These are phyloP conservation scores for Lepisosteus oculatus DNA, from an alignment of 2,113 vertebrate species.

Conservation along the genomic window DNA sequence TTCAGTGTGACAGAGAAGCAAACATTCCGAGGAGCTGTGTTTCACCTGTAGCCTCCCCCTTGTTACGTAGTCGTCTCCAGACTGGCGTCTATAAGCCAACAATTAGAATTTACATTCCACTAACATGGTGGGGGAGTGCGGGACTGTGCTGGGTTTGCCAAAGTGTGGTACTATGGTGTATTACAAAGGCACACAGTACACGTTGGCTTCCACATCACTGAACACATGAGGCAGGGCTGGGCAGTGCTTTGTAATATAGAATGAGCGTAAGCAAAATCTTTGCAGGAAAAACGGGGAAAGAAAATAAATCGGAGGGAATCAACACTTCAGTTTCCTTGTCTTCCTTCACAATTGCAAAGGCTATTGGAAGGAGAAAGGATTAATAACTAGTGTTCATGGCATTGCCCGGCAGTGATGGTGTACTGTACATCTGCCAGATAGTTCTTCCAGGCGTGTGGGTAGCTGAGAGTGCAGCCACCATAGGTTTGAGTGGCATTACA, in stretches of 20 bases:
- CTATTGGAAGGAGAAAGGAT: conserved; percentile 20
- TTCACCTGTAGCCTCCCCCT: conserved; percentile 40
- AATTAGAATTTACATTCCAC: conserved; percentile 1
- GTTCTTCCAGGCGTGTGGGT: no score
- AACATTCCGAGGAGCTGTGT: conserved; percentile 56
- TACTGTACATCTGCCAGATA: neutral
- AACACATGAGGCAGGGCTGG: neutral
- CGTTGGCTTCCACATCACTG: neutral
- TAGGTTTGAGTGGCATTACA: no score
- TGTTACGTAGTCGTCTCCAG: conserved; percentile 49
- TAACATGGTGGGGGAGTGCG: neutral
- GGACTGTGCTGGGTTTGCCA: neutral
- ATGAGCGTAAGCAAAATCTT: conserved; percentile 27
- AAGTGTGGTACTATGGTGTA: neutral
- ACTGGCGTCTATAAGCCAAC: conserved; percentile 30
- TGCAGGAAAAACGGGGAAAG: conserved; percentile 32
- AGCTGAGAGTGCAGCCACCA: no score
- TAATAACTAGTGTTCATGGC: conserved; percentile 4
- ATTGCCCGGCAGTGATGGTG: neutral
- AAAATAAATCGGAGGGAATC: conserved; percentile 28
- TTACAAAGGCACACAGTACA: neutral
- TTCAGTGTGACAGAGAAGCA: conserved; percentile 43
- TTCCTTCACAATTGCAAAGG: conserved; percentile 16
- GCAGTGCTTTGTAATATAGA: neutral
- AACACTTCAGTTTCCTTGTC: conserved; percentile 22